A percentile compares a stretch with the other conserved stretches of the same genome.
Evolutionary conservation across 2,888 invertebrate species (phyloP).

Genomic region (Plagodis pulveraria): DNA sequence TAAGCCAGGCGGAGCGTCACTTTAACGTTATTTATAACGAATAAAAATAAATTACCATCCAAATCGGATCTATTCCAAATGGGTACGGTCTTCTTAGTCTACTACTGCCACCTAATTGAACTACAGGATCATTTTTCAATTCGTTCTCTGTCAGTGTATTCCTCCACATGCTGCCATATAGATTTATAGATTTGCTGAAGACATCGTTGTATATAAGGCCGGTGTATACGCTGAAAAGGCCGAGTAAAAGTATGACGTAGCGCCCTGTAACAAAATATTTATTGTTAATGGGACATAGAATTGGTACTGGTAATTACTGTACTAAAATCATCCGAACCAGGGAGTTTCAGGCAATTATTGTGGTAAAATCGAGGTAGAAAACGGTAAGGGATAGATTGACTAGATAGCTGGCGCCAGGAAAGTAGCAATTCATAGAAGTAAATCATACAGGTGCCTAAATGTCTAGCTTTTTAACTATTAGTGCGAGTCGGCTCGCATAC

Average conservation of each 20-base stretch:
- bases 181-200: slow-evolving; percentile 94
- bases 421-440: too few relatives aligned
- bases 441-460: too few relatives aligned
- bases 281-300: too few relatives aligned
- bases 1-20: too few relatives aligned
- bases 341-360: neutral
- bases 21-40: too few relatives aligned
- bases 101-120: slow-evolving; percentile 86
- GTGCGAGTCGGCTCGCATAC: too few relatives aligned
- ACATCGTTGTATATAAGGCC: slow-evolving; percentile 98
- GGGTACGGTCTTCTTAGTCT: slow-evolving; percentile 89
- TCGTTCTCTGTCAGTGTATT: slow-evolving; percentile 29
- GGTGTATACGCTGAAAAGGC: slow-evolving; percentile 97
- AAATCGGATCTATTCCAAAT: slow-evolving; percentile 91
- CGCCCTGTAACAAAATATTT: slow-evolving; percentile 86
- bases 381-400: neutral
- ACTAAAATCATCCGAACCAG: too few relatives aligned
- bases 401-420: too few relatives aligned
- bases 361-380: neutral
- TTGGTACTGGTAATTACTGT: too few relatives aligned
- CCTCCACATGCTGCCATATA: slow-evolving; percentile 93
- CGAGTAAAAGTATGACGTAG: slow-evolving; percentile 98
- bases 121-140: slow-evolving; percentile 1
- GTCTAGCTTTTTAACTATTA: too few relatives aligned
- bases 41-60: slow-evolving; percentile 75